Base-by-base conservation (phyloP, 2,797 vertebrate species). In the Mus caroli region DNA sequence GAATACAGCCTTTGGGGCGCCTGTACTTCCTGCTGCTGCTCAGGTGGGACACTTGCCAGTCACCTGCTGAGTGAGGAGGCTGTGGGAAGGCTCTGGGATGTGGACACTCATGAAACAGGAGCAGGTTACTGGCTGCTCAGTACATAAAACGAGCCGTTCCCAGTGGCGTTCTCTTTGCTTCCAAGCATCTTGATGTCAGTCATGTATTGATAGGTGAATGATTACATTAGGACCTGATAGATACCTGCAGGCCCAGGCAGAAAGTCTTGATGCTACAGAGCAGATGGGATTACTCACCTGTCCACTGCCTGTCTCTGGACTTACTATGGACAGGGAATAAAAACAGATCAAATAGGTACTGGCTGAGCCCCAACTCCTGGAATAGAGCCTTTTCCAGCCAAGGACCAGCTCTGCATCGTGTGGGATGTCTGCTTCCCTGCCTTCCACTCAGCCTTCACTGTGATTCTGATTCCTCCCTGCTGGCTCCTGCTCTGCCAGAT, bases 51-150 rank as follows among this genome's bases (percentile, higher is more conserved):
- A 28, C 26, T 37, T 52, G 26, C 10, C 17, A 64, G n/a, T 37
- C 77, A 22, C n/a, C 24, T 40, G 50, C 34, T 15, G 52, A 17
- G 17, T 37, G 75, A 60, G 73, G 37, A 88, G 37, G 8, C 69
- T 31, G 69, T 76, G 73, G 34, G 28, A 54, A 26, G 26, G 26
- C 54, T n/a, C 28, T 20, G 0, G 6, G 62, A 2, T 3, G 6
- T 37, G 0, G 1, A 0, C 2, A 6, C n/a, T 11, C 0, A 0
- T 0, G 0, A 13, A 17, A 43, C 0, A 15, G 4, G 24, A 20
- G 26, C 34, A 20, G 56, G 3, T 67, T 12, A 12, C 1, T 0
- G 26, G 12, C 7, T 0, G 22, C 31, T 19, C 6, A 11, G 2
- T 58, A 9, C 67, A 0, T n/a, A 3, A 6, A 31, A 50, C 6